These are phyloP conservation scores for Chelidonichthys spinosus DNA, from an alignment of 2,797 vertebrate genomes.

Conservation along the genomic window DNA sequence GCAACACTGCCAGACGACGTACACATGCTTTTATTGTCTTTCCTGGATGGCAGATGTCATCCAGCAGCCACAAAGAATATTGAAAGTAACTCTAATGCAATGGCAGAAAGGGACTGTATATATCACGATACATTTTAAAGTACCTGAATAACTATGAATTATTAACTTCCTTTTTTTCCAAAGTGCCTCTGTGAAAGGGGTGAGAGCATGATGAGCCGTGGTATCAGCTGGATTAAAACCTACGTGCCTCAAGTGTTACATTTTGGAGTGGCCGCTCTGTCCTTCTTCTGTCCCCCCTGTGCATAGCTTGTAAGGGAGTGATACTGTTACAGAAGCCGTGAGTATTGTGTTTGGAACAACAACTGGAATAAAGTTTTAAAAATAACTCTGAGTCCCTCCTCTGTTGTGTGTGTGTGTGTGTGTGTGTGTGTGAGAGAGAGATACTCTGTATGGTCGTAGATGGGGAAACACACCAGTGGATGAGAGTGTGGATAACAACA, in stretches of 20 bases:
- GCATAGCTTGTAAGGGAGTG: slow-evolving; percentile 16
- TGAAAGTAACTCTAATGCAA: not conserved
- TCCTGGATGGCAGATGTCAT: not conserved
- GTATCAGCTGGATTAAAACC: slow-evolving; percentile 35
- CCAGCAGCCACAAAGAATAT: not conserved
- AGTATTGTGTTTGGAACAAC: slow-evolving; percentile 67
- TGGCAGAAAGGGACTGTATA: not conserved
- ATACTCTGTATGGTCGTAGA: slow-evolving; percentile 52
- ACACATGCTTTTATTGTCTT: not conserved
- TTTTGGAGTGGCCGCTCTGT: slow-evolving; percentile 25
- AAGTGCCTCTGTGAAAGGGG: not conserved
- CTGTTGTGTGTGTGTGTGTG: slow-evolving; percentile 28
- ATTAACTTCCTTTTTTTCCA: not conserved
- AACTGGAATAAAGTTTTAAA: slow-evolving; percentile 66
- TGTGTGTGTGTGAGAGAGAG: slow-evolving; percentile 15
- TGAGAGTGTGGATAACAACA: slow-evolving; percentile 60
- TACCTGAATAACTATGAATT: not conserved
- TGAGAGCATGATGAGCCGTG: slow-evolving; percentile 26
- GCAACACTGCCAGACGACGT: not conserved
- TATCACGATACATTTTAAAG: not conserved
- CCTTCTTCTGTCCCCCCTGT: slow-evolving; percentile 26
- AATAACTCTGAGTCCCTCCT: slow-evolving; percentile 63
- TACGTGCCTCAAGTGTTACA: slow-evolving; percentile 18
- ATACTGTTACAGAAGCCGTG: slow-evolving; percentile 61
- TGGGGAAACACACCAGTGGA: slow-evolving; percentile 56